Evolutionary conservation across 2,888 invertebrate genomes (phyloP).

Genomic region (Nasonia oneida): DNA sequence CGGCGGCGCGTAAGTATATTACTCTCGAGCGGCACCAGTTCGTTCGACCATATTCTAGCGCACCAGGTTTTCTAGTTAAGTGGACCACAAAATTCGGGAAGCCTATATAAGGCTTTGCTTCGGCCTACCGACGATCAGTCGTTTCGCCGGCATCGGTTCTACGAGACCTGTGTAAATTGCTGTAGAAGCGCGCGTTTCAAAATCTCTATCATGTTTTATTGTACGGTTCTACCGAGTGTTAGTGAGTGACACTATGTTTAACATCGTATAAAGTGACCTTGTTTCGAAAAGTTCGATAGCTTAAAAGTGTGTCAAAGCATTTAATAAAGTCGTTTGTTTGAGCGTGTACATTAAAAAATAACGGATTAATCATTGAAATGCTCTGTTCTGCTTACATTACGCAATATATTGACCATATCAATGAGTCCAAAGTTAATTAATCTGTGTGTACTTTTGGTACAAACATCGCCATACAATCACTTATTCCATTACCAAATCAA

Average conservation of each 20-base stretch:
- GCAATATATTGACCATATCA: background rate
- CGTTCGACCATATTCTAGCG: conserved; percentile 74
- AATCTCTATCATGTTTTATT: no score
- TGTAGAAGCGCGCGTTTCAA: background rate
- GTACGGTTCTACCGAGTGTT: no score
- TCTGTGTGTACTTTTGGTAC: background rate
- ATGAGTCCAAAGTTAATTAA: background rate
- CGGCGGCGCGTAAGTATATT: conserved; percentile 64
- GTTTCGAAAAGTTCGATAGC: background rate
- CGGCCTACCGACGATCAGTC: conserved; percentile 73
- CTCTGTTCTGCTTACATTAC: no score
- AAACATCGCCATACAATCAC: no score
- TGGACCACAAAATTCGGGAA: conserved; percentile 83
- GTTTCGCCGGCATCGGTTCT: conserved; percentile 66
- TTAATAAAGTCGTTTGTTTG: background rate
- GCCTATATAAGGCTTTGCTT: conserved; percentile 81
- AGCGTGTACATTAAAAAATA: background rate
- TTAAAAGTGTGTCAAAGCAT: no score
- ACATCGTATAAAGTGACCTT: background rate
- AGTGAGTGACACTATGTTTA: no score
- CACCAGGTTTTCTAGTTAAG: conserved; percentile 83
- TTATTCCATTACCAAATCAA: background rate
- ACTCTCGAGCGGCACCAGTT: conserved; percentile 66
- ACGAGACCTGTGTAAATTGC: background rate
- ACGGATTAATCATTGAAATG: background rate